Evolutionary conservation across 2,888 invertebrate genomes (phyloP).

Genomic region (Anthophora plumipes): DNA sequence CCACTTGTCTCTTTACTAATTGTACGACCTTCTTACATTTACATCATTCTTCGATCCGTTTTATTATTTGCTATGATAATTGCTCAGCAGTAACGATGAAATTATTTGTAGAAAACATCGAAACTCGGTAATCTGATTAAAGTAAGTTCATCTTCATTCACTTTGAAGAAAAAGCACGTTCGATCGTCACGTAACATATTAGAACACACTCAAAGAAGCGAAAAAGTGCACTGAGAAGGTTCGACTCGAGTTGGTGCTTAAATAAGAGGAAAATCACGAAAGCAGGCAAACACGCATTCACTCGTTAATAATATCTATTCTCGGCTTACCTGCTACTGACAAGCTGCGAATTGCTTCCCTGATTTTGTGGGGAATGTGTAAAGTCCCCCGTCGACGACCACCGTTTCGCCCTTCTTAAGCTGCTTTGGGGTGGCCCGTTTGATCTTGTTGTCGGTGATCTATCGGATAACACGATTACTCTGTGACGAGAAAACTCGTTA

Average conservation of each 20-base stretch:
- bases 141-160: no score
- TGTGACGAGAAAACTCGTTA: conserved; percentile 37
- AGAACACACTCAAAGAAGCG: conserved; percentile 27
- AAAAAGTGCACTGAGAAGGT: conserved; percentile 30
- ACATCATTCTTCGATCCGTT: no score
- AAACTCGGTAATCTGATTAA: no score
- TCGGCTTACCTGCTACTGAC: conserved; percentile 85
- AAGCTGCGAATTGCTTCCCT: conserved; percentile 81
- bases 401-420: conserved; percentile 88
- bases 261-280: conserved; percentile 51
- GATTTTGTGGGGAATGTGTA: conserved; percentile 85
- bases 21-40: no score
- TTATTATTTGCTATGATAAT: no score
- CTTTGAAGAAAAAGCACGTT: conserved; percentile 1
- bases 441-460: conserved; percentile 88
- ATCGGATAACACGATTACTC: conserved; percentile 56
- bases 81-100: no score
- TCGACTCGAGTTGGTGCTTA: conserved; percentile 15
- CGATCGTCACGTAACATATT: conserved; percentile 6
- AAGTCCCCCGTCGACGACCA: conserved; percentile 95
- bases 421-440: conserved; percentile 86
- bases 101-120: no score
- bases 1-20: no score
- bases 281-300: conserved; percentile 44
- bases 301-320: conserved; percentile 53